These are phyloP conservation scores for Euclidia mi DNA, from an alignment of 2,888 invertebrate species.

Conservation along the genomic window DNA sequence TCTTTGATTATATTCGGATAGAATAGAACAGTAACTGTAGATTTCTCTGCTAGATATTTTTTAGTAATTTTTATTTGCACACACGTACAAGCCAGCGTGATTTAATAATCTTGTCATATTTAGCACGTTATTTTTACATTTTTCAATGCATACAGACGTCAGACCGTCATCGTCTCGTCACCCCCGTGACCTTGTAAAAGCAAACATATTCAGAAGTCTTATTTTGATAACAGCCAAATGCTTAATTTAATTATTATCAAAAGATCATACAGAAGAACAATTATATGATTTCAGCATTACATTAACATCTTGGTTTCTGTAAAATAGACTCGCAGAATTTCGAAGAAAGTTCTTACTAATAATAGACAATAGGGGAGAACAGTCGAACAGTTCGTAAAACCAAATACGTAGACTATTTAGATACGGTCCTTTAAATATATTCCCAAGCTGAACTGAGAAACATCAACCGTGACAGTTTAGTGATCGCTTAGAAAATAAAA, in stretches of 20 bases:
- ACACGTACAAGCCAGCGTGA: too few relatives aligned
- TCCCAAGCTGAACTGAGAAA: constrained; percentile 61
- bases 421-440: constrained; percentile 64
- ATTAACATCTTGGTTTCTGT: too few relatives aligned
- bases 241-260: too few relatives aligned
- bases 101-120: not conserved
- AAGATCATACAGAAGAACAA: too few relatives aligned
- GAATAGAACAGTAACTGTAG: too few relatives aligned
- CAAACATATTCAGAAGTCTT: constrained; percentile 58
- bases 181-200: constrained; percentile 52
- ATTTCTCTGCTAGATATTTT: too few relatives aligned
- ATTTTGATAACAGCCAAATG: too few relatives aligned
- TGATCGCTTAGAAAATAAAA: constrained; percentile 59
- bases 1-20: too few relatives aligned
- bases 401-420: constrained; percentile 59
- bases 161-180: too few relatives aligned
- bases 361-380: constrained; percentile 64
- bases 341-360: constrained; percentile 58
- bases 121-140: constrained; percentile 17
- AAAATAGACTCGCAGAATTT: not conserved
- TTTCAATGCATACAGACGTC: not conserved
- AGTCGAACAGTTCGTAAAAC: constrained; percentile 64
- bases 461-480: constrained; percentile 65
- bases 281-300: too few relatives aligned
- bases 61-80: too few relatives aligned